phyloP scores from a whole-genome alignment of 2,113 vertebrate species.

The Odocoileus virginianus region DNA sequence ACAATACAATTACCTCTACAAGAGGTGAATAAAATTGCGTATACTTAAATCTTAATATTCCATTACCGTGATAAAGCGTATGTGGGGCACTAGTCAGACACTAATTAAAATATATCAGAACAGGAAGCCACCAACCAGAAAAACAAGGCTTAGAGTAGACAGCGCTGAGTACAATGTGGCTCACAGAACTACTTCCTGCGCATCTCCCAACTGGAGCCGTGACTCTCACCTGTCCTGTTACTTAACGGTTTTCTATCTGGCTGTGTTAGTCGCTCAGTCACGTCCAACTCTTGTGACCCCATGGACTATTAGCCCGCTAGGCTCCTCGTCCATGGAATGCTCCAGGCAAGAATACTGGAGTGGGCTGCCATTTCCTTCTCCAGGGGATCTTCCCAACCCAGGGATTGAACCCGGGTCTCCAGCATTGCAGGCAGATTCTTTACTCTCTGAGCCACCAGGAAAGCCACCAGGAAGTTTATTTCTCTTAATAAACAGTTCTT shows the following conservation, averaged over 20 bases:
- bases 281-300: background rate
- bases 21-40: background rate
- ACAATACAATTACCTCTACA: background rate
- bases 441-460: background rate
- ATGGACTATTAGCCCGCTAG: background rate
- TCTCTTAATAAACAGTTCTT: constrained; percentile 7
- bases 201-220: background rate
- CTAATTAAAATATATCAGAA: background rate
- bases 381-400: background rate
- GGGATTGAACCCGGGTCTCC: background rate
- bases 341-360: background rate
- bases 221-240: background rate
- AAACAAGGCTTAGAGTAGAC: background rate
- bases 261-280: background rate
- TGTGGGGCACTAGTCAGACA: background rate
- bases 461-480: background rate
- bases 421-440: background rate
- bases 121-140: background rate
- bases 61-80: background rate
- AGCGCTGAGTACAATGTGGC: background rate
- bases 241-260: background rate
- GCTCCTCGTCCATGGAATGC: background rate
- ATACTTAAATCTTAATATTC: background rate
- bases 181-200: background rate
- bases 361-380: background rate